Evolutionary conservation across 2,888 invertebrate genomes (phyloP).

Genomic region (Melieria picta): DNA sequence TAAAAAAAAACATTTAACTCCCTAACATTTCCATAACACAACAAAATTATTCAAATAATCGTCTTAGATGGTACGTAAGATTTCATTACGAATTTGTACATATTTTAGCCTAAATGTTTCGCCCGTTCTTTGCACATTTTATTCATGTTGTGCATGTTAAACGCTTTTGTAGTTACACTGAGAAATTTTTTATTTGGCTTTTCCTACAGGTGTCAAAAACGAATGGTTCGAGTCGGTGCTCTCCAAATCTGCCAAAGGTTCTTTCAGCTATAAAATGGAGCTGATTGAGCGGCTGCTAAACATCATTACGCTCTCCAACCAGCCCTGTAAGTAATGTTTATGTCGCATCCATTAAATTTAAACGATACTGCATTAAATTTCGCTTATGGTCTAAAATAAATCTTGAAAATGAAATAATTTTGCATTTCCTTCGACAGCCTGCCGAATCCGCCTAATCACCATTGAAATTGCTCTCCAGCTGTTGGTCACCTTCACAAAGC

Average conservation of each 20-base stretch:
- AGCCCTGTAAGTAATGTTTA: constrained; percentile 75
- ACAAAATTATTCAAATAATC: constrained; percentile 27
- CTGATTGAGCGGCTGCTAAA: constrained; percentile 85
- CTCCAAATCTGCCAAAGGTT: constrained; percentile 70
- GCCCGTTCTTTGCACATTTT: not conserved
- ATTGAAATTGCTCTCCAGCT: constrained; percentile 88
- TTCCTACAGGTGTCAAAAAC: constrained; percentile 78
- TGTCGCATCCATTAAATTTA: no score
- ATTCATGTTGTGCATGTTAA: not conserved
- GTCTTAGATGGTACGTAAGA: constrained; percentile 59
- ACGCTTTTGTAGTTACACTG: no score
- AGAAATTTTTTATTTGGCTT: not conserved
- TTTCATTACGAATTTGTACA: constrained; percentile 6
- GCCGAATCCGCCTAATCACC: constrained; percentile 90
- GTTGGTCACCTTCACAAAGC: constrained; percentile 73
- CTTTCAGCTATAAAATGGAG: constrained; percentile 80
- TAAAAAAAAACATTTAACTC: constrained; percentile 31
- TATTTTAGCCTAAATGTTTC: not conserved
- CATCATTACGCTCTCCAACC: constrained; percentile 85
- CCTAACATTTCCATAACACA: constrained; percentile 12
- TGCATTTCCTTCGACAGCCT: constrained; percentile 68
- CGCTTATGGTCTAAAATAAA: not conserved
- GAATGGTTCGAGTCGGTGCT: constrained; percentile 83
- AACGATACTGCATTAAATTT: not conserved
- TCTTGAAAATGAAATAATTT: not conserved